Evolutionary conservation across 2,797 vertebrate genomes (phyloP).

Genomic region (Alcedo quadribrachys): DNA sequence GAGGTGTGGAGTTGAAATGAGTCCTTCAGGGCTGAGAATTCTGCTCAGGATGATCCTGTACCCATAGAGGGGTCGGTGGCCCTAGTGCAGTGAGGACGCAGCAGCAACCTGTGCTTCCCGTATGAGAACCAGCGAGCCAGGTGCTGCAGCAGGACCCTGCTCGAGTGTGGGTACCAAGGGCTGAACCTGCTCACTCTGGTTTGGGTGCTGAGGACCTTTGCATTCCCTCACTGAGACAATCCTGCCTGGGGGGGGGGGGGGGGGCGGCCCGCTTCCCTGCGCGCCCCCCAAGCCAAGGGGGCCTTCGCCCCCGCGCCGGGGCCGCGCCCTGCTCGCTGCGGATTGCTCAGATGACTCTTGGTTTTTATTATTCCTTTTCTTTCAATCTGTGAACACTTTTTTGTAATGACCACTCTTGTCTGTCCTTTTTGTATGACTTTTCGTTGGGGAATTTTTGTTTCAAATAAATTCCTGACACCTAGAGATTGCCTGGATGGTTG

Average conservation of each 20-base stretch:
- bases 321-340: background rate
- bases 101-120: background rate
- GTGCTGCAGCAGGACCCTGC: background rate
- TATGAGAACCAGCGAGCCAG: background rate
- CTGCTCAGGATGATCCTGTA: background rate
- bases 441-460: background rate
- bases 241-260: background rate
- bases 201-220: conserved; percentile 20
- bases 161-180: background rate
- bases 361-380: background rate
- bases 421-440: background rate
- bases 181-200: background rate
- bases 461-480: conserved; percentile 32
- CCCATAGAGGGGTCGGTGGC: rapidly evolving
- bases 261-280: background rate
- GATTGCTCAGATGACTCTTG: conserved; percentile 23
- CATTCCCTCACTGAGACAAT: conserved; percentile 56
- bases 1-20: background rate
- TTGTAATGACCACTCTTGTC: background rate
- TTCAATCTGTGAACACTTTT: conserved; percentile 37
- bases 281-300: background rate
- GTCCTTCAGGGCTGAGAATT: background rate
- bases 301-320: background rate
- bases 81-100: background rate
- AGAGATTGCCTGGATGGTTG: background rate